A percentile compares a stretch with the other conserved stretches of the same genome.
These are phyloP conservation scores for chimpanzee (Pan troglodytes) DNA, from an alignment of 2,113 vertebrate genomes.

Conservation along the genomic window NHGRI_mPanTro3-v2.1_pri NC_072404.2:109824501-109825000, in stretches of 20 bases:
- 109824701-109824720: not conserved
- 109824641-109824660: not conserved
- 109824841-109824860: not conserved
- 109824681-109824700: too few species aligned
- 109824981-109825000: too few species aligned
- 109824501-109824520: not conserved
- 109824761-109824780: not conserved
- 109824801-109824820: not conserved
- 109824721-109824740: too few species aligned
- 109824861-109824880: not conserved
- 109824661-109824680: not conserved
- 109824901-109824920: not conserved
- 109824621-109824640: not conserved
- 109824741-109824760: not conserved
- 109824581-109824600: not conserved
- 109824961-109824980: too few species aligned
- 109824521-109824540: not conserved
- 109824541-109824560: not conserved
- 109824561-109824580: not conserved
- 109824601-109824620: not conserved
- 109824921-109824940: too few species aligned
- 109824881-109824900: not conserved
- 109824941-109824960: not conserved
- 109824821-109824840: not conserved
- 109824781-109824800: not conserved